Conservation (phyloP, 2,797 vertebrate genomes). For the Gambusia yucatana region DNA sequence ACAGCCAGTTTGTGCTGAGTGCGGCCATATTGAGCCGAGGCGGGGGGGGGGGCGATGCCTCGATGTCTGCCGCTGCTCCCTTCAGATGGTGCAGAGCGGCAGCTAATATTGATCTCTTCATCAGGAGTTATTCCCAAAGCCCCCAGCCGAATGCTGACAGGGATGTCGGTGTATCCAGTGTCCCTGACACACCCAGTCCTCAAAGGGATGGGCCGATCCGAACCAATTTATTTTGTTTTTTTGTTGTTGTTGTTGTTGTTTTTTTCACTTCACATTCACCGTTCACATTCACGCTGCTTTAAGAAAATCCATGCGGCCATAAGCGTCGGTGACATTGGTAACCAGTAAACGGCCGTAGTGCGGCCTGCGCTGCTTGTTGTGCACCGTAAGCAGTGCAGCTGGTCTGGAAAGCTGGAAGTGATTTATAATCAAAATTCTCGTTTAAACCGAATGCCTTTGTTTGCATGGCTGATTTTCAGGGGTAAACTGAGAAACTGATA, state of each 20-base stretch:
- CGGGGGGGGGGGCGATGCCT: slow-evolving; percentile 36
- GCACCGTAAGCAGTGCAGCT: not conserved
- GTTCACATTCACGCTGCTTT: not conserved
- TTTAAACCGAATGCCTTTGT: not conserved
- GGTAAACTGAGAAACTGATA: not conserved
- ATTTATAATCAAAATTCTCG: not conserved
- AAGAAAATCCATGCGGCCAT: not conserved
- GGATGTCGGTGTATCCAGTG: slow-evolving; percentile 15
- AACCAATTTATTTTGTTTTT: not conserved
- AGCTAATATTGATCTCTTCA: slow-evolving; percentile 63
- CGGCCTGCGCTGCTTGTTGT: not conserved
- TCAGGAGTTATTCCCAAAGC: slow-evolving; percentile 45
- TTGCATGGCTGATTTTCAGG: not conserved
- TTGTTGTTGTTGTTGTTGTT: not conserved
- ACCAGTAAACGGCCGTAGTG: not conserved
- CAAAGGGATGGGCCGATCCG: slow-evolving; percentile 1
- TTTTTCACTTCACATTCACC: not conserved
- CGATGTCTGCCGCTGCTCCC: slow-evolving; percentile 23
- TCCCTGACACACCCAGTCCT: slow-evolving; percentile 33
- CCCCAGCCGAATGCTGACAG: slow-evolving; percentile 58
- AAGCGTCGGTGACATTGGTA: not conserved
- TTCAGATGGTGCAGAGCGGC: slow-evolving; percentile 49
- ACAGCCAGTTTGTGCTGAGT: slow-evolving; percentile 38
- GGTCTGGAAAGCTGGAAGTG: not conserved
- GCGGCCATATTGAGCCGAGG: slow-evolving; percentile 52